phyloP scores from a whole-genome alignment of 1,140 invertebrate genomes.

The Sycophaga agraensis region DNA sequence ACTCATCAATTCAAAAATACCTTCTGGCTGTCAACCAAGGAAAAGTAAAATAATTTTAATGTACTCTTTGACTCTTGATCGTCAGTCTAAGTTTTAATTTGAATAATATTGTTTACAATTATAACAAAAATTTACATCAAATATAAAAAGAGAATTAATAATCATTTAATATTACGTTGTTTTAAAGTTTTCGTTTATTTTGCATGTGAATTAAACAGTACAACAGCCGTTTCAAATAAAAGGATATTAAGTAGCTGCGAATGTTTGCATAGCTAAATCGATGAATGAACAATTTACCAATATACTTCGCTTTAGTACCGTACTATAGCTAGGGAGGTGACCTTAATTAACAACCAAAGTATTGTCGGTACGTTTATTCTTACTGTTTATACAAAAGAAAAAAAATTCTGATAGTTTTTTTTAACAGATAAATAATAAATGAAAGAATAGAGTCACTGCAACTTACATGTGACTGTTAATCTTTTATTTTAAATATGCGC shows the following conservation, averaged over 20 bases:
- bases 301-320: constrained; percentile 20
- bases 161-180: too few relatives aligned
- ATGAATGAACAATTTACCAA: constrained; percentile 10
- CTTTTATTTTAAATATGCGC: constrained; percentile 25
- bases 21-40: too few relatives aligned
- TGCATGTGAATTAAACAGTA: too few relatives aligned
- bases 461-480: background rate
- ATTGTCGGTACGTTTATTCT: constrained; percentile 22
- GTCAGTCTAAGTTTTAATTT: too few relatives aligned
- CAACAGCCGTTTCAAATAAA: too few relatives aligned
- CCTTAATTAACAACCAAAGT: constrained; percentile 27
- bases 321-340: constrained; percentile 19
- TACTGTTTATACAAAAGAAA: constrained; percentile 3
- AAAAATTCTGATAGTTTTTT: constrained; percentile 14
- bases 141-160: too few relatives aligned
- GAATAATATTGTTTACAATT: too few relatives aligned
- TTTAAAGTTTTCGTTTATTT: too few relatives aligned
- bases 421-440: background rate
- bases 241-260: constrained; percentile 5
- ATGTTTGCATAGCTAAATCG: background rate
- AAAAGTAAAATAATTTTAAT: too few relatives aligned
- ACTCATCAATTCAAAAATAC: too few relatives aligned
- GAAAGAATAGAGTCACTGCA: background rate
- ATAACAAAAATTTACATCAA: too few relatives aligned
- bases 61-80: too few relatives aligned